Percentiles rank a stretch among this genome's conserved stretches.
phyloP scores from a whole-genome alignment of 2,888 invertebrate species.

The Fragum fragum region DNA sequence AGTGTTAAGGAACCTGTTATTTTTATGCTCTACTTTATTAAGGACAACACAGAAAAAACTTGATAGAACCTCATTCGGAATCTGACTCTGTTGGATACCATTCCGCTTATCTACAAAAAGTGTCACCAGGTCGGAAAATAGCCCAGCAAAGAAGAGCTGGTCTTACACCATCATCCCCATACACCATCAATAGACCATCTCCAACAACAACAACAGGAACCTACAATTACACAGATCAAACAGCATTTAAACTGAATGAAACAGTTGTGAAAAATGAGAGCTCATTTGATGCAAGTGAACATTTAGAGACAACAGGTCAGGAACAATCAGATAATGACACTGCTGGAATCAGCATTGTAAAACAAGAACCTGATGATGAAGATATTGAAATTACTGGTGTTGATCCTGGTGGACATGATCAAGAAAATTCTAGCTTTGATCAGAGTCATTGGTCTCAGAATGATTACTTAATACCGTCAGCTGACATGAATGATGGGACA shows the following conservation, averaged over 20 bases:
- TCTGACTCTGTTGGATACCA: background rate
- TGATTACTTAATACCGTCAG: background rate
- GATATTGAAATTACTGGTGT: conserved; percentile 28
- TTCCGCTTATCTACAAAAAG: background rate
- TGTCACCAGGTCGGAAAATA: background rate
- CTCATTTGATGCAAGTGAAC: background rate
- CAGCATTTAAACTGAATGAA: background rate
- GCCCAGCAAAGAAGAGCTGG: background rate
- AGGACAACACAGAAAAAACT: background rate
- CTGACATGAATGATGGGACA: background rate
- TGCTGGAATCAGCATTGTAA: background rate
- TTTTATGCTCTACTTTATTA: background rate
- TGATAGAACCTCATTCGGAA: background rate
- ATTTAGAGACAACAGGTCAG: background rate
- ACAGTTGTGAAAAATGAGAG: background rate
- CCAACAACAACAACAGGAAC: background rate
- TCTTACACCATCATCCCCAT: conserved; percentile 1
- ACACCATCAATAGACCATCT: background rate
- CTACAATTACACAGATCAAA: background rate
- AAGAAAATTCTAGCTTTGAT: background rate
- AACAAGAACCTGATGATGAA: conserved; percentile 21
- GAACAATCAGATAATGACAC: background rate
- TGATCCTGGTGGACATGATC: background rate
- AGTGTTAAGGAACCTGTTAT: too few species aligned
- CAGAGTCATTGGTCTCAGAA: conserved; percentile 15